Percentiles rank a stretch among this genome's conserved stretches.
Evolutionary conservation across 2,888 invertebrate species (phyloP).

Genomic region (Cabera pusaria): DNA sequence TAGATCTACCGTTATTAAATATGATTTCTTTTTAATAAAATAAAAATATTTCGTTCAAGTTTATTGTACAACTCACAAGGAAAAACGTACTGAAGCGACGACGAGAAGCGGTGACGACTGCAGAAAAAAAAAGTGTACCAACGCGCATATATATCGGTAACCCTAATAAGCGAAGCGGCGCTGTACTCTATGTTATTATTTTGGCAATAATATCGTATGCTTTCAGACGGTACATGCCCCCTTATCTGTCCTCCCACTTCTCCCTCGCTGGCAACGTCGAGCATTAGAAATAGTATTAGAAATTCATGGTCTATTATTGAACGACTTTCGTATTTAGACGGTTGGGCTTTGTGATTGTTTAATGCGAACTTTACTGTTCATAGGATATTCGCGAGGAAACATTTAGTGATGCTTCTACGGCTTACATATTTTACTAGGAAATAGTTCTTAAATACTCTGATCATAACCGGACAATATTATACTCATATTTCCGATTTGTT

Average conservation of each 20-base stretch:
- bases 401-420: too few species aligned
- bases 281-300: slow-evolving; percentile 70
- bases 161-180: slow-evolving; percentile 43
- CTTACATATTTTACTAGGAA: too few species aligned
- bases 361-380: too few species aligned
- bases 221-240: slow-evolving; percentile 52
- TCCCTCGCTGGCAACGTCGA: slow-evolving; percentile 53
- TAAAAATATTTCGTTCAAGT: slow-evolving; percentile 1
- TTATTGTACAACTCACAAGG: background rate
- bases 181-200: slow-evolving; percentile 62
- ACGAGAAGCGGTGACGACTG: too few species aligned
- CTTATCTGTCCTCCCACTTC: slow-evolving; percentile 31
- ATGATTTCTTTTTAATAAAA: too few species aligned
- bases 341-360: slow-evolving; percentile 49
- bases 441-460: too few species aligned
- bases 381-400: too few species aligned
- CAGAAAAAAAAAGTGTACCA: too few species aligned
- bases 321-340: slow-evolving; percentile 58
- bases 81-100: background rate
- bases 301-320: slow-evolving; percentile 71
- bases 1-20: too few species aligned
- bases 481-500: too few species aligned
- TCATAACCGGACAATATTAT: too few species aligned
- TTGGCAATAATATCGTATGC: slow-evolving; percentile 71
- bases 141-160: slow-evolving; percentile 7